phyloP scores from a whole-genome alignment of 1,140 invertebrate species.

The Hyles euphorbiae region DNA sequence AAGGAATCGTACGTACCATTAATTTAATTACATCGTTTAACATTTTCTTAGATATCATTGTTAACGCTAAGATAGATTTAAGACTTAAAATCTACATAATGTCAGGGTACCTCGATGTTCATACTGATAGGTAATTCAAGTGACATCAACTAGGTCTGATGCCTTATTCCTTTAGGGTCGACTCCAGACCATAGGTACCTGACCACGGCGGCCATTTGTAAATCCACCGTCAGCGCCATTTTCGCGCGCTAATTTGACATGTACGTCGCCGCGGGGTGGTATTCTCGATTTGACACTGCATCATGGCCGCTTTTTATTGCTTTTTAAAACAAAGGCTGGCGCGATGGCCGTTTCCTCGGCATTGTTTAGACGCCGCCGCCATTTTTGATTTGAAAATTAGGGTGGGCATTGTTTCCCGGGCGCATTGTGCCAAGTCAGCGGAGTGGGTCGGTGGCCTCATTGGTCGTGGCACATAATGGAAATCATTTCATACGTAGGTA shows the following conservation, averaged over 20 bases:
- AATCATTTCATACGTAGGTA: too few species aligned
- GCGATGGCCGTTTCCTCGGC: slow-evolving; percentile 14
- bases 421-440: slow-evolving; percentile 4
- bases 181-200: too few species aligned
- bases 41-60: too few species aligned
- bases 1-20: too few species aligned
- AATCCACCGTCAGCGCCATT: slow-evolving; percentile 70
- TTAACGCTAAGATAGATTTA: too few species aligned
- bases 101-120: too few species aligned
- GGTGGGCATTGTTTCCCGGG: slow-evolving; percentile 32
- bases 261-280: slow-evolving; percentile 65
- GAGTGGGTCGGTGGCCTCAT: slow-evolving; percentile 23
- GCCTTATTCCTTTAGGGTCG: too few species aligned
- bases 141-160: too few species aligned
- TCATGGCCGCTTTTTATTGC: slow-evolving; percentile 68
- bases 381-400: slow-evolving; percentile 71
- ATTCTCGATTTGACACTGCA: slow-evolving; percentile 64
- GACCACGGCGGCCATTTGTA: slow-evolving; percentile 67
- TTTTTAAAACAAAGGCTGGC: slow-evolving; percentile 57
- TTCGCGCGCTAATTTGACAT: slow-evolving; percentile 68
- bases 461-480: slow-evolving; percentile 9
- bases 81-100: too few species aligned
- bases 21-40: too few species aligned
- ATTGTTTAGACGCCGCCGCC: slow-evolving; percentile 63
- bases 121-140: too few species aligned